Evolutionary conservation across 2,888 invertebrate species (phyloP).

Genomic region (Crematogaster levior): DNA sequence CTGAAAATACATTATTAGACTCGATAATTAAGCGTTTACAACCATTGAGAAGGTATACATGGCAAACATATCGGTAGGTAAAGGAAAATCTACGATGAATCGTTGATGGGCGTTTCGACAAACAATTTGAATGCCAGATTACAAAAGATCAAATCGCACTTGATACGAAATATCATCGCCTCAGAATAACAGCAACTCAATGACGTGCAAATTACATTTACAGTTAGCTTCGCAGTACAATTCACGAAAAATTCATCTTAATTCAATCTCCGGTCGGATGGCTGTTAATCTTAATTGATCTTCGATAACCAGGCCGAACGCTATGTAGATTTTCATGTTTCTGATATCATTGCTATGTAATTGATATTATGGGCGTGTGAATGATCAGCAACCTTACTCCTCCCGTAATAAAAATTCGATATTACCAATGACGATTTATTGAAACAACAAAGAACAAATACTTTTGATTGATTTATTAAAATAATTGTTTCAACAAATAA

Average conservation of each 20-base stretch:
- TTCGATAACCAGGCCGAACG: constrained; percentile 29
- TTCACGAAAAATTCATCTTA: constrained; percentile 61
- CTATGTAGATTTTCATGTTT: constrained; percentile 22
- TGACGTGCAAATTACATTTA: constrained; percentile 45
- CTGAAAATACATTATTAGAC: constrained; percentile 34
- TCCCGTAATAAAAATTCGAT: neutral
- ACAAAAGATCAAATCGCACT: constrained; percentile 12
- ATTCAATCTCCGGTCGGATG: constrained; percentile 44
- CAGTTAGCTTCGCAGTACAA: constrained; percentile 60
- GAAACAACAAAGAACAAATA: neutral
- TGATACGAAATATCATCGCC: constrained; percentile 49
- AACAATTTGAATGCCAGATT: constrained; percentile 38
- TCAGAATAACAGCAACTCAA: constrained; percentile 36
- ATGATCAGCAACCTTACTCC: neutral
- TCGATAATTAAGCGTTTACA: constrained; percentile 42
- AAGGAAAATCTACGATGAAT: constrained; percentile 11
- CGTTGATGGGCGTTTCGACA: constrained; percentile 41
- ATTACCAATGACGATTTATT: neutral
- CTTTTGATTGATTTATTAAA: neutral
- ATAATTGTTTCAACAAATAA: neutral
- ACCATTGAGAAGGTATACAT: constrained; percentile 1
- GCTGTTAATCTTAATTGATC: constrained; percentile 61
- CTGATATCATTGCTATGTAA: constrained; percentile 19
- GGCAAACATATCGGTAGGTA: constrained; percentile 13
- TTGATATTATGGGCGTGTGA: constrained; percentile 33